Evolutionary conservation across 2,113 vertebrate species (phyloP).

Genomic region (Pimephales promelas): DNA sequence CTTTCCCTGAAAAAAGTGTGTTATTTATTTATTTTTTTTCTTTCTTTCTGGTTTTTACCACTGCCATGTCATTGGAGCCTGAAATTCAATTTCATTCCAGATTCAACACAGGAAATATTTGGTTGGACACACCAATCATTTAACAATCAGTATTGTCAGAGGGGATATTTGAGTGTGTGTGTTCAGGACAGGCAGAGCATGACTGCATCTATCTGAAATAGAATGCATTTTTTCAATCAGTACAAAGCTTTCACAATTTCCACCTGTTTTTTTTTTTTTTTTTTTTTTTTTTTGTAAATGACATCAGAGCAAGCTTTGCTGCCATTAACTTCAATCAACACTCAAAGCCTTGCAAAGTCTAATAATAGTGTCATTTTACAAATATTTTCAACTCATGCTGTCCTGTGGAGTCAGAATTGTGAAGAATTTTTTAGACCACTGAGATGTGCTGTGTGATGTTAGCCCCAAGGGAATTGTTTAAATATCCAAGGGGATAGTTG

Average conservation of each 20-base stretch:
- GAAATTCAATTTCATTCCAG: conserved; percentile 71
- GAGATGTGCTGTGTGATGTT: neutral
- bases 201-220: conserved; percentile 23
- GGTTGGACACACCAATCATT: conserved; percentile 65
- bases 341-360: neutral
- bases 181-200: neutral
- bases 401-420: neutral
- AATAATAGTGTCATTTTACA: neutral
- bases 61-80: conserved; percentile 69
- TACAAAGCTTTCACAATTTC: conserved; percentile 11
- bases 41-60: conserved; percentile 57
- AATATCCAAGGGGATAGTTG: neutral
- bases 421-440: conserved; percentile 7
- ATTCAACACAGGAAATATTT: conserved; percentile 65
- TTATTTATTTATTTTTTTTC: conserved; percentile 49
- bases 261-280: conserved; percentile 8
- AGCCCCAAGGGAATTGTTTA: neutral
- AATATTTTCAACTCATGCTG: neutral
- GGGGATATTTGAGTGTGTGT: conserved; percentile 10
- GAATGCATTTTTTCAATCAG: conserved; percentile 29
- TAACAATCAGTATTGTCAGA: conserved; percentile 70
- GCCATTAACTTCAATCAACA: conserved; percentile 7
- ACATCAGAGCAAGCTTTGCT: conserved; percentile 10
- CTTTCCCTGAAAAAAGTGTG: conserved; percentile 60
- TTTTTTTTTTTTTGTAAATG: conserved; percentile 21